These are phyloP conservation scores for Heterodera filipjevi DNA, from an alignment of 2,888 invertebrate species.

Conservation along the genomic window DNA sequence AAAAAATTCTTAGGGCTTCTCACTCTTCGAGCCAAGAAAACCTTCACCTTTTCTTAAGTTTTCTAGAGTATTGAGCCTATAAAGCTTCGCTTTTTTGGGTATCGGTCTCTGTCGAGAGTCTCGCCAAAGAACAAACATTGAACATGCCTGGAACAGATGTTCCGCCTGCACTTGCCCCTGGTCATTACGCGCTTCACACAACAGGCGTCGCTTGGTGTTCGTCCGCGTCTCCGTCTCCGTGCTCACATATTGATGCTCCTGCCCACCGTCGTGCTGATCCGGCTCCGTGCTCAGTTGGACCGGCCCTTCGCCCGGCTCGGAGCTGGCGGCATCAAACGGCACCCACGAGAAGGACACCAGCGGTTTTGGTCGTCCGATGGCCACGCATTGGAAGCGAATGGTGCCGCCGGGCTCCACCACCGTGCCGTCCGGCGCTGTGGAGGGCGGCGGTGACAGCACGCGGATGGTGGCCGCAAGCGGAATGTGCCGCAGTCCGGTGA, in stretches of 20 bases:
- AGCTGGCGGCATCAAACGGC: conserved; percentile 49
- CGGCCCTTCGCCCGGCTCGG: conserved; percentile 33
- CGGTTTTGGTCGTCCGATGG: conserved; percentile 62
- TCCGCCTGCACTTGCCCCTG: conserved; percentile 53
- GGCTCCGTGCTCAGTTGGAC: conserved; percentile 24
- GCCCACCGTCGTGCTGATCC: conserved; percentile 7
- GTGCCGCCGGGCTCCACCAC: conserved; percentile 59
- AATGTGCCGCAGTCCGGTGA: conserved; percentile 41
- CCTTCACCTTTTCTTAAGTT: too few relatives aligned
- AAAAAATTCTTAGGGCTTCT: too few relatives aligned
- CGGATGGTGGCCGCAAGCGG: conserved; percentile 58
- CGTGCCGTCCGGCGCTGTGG: conserved; percentile 45
- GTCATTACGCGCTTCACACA: conserved; percentile 62
- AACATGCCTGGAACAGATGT: conserved; percentile 18
- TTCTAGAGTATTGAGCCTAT: too few relatives aligned
- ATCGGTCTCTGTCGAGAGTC: too few relatives aligned
- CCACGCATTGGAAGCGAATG: conserved; percentile 62
- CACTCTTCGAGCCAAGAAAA: too few relatives aligned
- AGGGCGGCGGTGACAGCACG: conserved; percentile 51
- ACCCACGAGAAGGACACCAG: conserved; percentile 63
- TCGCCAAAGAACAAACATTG: neutral
- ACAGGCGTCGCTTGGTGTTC: conserved; percentile 51
- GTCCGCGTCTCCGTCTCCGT: conserved; percentile 58
- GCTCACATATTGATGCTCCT: conserved; percentile 55
- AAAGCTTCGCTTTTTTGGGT: too few relatives aligned